A percentile compares a stretch with the other conserved stretches of the same genome.
Evolutionary conservation across 2,797 vertebrate genomes (phyloP).

Genomic region (Gambusia yucatana): DNA sequence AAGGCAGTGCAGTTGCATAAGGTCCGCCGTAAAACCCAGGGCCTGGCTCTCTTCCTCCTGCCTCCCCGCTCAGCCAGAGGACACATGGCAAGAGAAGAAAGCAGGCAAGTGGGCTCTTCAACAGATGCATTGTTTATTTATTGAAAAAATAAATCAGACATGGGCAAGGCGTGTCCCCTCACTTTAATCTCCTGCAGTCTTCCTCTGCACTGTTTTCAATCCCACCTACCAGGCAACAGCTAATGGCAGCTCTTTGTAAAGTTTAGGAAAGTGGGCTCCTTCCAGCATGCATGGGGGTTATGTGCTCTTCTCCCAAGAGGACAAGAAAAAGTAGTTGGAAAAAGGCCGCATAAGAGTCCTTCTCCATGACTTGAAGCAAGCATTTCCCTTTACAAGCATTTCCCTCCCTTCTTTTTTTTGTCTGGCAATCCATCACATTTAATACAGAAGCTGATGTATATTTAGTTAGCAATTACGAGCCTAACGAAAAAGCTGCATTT

Average conservation of each 20-base stretch:
- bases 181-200: slow-evolving; percentile 60
- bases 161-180: slow-evolving; percentile 26
- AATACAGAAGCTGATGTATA: slow-evolving; percentile 21
- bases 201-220: slow-evolving; percentile 35
- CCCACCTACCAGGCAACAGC: slow-evolving; percentile 50
- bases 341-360: slow-evolving; percentile 15
- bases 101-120: slow-evolving; percentile 26
- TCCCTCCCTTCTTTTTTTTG: slow-evolving; percentile 2
- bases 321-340: slow-evolving; percentile 12
- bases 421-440: slow-evolving; percentile 16
- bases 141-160: slow-evolving; percentile 64
- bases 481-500: slow-evolving; percentile 3
- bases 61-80: slow-evolving; percentile 51
- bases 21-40: slow-evolving; percentile 27
- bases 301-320: slow-evolving; percentile 22
- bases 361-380: slow-evolving; percentile 32
- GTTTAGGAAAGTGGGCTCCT: slow-evolving; percentile 46
- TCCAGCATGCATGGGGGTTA: background rate
- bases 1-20: slow-evolving; percentile 65
- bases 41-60: slow-evolving; percentile 40
- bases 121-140: slow-evolving; percentile 68
- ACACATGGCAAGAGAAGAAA: slow-evolving; percentile 72
- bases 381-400: slow-evolving; percentile 2
- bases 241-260: slow-evolving; percentile 50
- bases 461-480: slow-evolving; percentile 1